Evolutionary conservation across 2,113 vertebrate species (phyloP), one percentile per base, ranked within the genome.

Genomic region (Trichomycterus rosablanca): DNA sequence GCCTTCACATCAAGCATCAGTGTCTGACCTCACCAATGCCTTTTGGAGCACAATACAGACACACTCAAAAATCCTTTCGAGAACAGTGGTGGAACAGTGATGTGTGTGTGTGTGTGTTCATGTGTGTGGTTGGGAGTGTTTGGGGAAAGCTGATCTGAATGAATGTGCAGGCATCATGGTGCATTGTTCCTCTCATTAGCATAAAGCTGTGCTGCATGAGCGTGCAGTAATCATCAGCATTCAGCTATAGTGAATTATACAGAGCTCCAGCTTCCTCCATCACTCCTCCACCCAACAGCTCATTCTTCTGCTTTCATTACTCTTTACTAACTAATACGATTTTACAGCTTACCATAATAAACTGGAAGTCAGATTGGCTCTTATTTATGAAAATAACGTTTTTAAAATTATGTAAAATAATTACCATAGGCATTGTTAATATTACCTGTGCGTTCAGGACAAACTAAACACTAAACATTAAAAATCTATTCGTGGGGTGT

Each of bases 151-250:
- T 24, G 42, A 40, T 48, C 44, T 65, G 52, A 46, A 23, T 79
- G 86, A 88, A 83, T 86, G 81, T 83, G 85, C 78, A 79, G 85
- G 79, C 76, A 84, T 85, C 88, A 75, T 78, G 78, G 76, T 53
- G 73, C 88, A 83, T 93, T 94, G 91, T 94, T 88, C 79, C 7
- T 58, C 67, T 74, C 62, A 95, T 95, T 94, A 93, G 89, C 92
- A 95, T 95, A 94, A 94, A 95, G 92, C 92, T 94, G 56, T 59
- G 91, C 89, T 85, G 70, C 69, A 87, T 90, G 88, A 87, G 86
- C 80, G 86, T 91, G 84, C 92, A 91, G 92, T 92, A 91, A 91
- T 90, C 87, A 87, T 54, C 71, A n/a, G n/a, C n/a, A 73, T 74
- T 71, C 69, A 84, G 83, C 78, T 79, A n/a, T n/a, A n/a, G n/a